A percentile compares a stretch with the other conserved stretches of the same genome.
These are phyloP conservation scores for Apeira syringaria DNA, from an alignment of 2,888 invertebrate species.

Conservation along the genomic window DNA sequence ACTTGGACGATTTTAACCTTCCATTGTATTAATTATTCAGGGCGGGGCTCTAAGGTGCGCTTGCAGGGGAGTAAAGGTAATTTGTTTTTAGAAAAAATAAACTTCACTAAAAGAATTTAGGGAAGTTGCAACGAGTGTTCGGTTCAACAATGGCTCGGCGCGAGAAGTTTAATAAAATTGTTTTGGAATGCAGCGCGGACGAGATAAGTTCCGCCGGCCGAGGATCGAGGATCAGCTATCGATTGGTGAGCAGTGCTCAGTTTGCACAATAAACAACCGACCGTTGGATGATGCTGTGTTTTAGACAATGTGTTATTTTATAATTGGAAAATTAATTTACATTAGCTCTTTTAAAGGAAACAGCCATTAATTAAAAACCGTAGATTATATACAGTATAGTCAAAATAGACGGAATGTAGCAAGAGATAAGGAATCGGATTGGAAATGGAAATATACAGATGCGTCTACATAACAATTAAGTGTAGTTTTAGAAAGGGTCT, in stretches of 20 bases:
- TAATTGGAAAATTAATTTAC: no score
- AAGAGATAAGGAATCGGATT: no score
- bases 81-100: conserved; percentile 71
- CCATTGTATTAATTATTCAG: conserved; percentile 83
- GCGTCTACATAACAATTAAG: no score
- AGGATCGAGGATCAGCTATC: conserved; percentile 56
- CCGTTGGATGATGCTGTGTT: conserved; percentile 21
- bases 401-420: no score
- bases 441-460: no score
- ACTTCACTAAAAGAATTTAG: conserved; percentile 68
- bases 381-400: no score
- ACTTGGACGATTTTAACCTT: conserved; percentile 81
- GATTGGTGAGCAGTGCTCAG: conserved; percentile 43
- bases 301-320: no score
- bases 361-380: no score
- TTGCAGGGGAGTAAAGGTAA: conserved; percentile 69
- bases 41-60: conserved; percentile 77
- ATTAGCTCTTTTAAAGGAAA: no score
- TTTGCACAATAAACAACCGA: conserved; percentile 39
- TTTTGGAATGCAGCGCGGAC: conserved; percentile 72
- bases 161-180: conserved; percentile 76
- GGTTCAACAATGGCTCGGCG: conserved; percentile 54
- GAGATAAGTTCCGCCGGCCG: conserved; percentile 65
- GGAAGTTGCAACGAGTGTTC: conserved; percentile 62
- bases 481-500: no score